Conservation (phyloP, 2,888 invertebrate species). For the Anarsia innoxiella region DNA sequence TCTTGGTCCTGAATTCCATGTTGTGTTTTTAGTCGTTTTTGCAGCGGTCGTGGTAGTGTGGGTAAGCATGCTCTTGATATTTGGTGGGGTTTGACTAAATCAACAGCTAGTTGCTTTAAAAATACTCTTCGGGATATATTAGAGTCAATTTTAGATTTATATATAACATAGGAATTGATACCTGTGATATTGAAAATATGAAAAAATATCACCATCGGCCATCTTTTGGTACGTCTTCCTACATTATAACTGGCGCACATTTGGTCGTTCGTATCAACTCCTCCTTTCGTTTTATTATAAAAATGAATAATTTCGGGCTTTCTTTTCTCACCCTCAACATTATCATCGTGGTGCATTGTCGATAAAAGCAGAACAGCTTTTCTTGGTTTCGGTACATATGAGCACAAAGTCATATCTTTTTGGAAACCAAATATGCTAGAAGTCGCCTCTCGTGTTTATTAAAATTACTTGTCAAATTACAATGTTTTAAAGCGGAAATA, state of each 20-base stretch:
- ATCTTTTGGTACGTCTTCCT: slow-evolving; percentile 11
- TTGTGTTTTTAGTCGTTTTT: no score
- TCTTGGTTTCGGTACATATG: slow-evolving; percentile 12
- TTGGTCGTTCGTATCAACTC: slow-evolving; percentile 8
- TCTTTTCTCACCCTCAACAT: slow-evolving; percentile 3
- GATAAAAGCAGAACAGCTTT: slow-evolving; percentile 13
- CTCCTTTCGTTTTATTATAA: no score
- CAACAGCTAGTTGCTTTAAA: no score
- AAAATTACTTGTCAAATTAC: no score
- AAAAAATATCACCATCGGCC: slow-evolving; percentile 11
- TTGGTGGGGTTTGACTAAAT: no score
- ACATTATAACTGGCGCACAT: slow-evolving; percentile 12
- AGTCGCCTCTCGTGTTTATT: no score
- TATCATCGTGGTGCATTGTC: slow-evolving; percentile 13
- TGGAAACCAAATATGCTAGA: slow-evolving; percentile 8
- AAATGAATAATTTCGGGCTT: slow-evolving; percentile 11
- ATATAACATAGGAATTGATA: slow-evolving; percentile 7
- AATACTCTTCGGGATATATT: no score
- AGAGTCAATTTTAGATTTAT: slow-evolving; percentile 3
- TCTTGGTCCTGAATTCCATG: no score
- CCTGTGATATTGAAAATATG: slow-evolving; percentile 9
- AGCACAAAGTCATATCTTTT: slow-evolving; percentile 11
- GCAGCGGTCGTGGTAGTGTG: no score
- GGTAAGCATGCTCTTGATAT: no score
- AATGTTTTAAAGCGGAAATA: no score